phyloP scores from a whole-genome alignment of 2,888 invertebrate genomes.

The Cosmorhoe ocellata region DNA sequence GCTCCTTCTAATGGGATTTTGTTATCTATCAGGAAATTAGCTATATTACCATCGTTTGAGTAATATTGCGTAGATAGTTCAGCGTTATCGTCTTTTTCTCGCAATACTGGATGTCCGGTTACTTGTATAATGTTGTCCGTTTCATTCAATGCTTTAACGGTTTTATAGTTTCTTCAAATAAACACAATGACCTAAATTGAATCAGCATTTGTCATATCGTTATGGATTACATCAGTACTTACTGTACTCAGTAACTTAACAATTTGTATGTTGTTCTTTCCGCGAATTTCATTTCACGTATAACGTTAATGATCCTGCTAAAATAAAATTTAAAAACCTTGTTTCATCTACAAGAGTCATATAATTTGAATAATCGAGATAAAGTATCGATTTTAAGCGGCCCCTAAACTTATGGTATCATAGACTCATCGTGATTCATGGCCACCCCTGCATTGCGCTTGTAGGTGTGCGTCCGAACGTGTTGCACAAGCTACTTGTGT shows the following conservation, averaged over 20 bases:
- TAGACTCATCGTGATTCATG: slow-evolving; percentile 31
- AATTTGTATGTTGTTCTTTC: no score
- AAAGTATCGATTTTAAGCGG: slow-evolving; percentile 29
- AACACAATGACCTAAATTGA: no score
- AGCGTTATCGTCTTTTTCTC: slow-evolving; percentile 12
- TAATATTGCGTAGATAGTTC: background rate
- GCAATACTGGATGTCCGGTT: slow-evolving; percentile 11
- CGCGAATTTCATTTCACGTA: no score
- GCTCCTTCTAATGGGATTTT: slow-evolving; percentile 8
- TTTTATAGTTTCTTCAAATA: no score
- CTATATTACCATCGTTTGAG: slow-evolving; percentile 1
- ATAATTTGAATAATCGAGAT: slow-evolving; percentile 15
- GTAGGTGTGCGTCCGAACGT: slow-evolving; percentile 41
- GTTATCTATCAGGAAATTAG: slow-evolving; percentile 18
- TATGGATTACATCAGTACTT: no score
- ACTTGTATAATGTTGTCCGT: background rate
- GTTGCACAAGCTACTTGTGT: slow-evolving; percentile 58
- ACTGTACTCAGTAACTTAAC: no score
- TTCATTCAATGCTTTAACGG: background rate
- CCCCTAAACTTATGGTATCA: slow-evolving; percentile 31
- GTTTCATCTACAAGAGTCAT: no score
- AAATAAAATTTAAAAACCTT: no score
- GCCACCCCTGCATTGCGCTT: slow-evolving; percentile 48
- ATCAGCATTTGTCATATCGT: no score
- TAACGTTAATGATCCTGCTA: no score